phyloP scores from a whole-genome alignment of 2,888 invertebrate species.

The Erebia palarica region DNA sequence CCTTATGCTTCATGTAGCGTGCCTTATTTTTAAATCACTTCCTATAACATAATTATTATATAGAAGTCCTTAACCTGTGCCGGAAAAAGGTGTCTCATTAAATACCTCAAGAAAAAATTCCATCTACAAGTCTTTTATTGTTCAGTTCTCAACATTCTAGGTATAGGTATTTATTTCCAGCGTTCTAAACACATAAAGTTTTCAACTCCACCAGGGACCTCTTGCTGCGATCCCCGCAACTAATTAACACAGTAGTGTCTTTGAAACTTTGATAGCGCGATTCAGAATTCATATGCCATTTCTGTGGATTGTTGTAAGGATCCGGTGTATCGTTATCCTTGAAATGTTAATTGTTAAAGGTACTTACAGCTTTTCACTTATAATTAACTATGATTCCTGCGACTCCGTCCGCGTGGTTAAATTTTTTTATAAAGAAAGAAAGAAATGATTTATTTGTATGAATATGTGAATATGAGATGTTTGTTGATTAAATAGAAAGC shows the following conservation, averaged over 20 bases:
- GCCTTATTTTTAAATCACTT: no score
- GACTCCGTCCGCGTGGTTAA: no score
- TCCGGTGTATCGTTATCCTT: slow-evolving; percentile 22
- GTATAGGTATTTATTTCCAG: neutral
- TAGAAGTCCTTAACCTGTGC: no score
- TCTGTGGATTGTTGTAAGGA: slow-evolving; percentile 21
- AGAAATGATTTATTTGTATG: no score
- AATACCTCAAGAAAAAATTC: no score
- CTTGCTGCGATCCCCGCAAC: slow-evolving; percentile 27
- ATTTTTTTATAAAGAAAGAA: no score
- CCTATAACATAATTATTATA: no score
- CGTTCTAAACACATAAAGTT: slow-evolving; percentile 21
- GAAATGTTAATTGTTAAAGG: no score
- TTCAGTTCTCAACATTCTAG: neutral
- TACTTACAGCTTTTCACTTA: slow-evolving; percentile 1
- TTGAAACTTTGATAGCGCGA: slow-evolving; percentile 36
- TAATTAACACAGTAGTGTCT: slow-evolving; percentile 33
- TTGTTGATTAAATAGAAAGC: no score
- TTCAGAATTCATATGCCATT: slow-evolving; percentile 40
- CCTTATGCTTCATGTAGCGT: no score
- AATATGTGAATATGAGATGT: no score
- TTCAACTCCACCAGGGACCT: slow-evolving; percentile 19
- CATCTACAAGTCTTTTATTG: neutral
- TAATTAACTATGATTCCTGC: slow-evolving; percentile 14
- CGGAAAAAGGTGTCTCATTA: no score